Evolutionary conservation across 2,113 vertebrate genomes (phyloP).

Genomic region (Istiophorus platypterus): DNA sequence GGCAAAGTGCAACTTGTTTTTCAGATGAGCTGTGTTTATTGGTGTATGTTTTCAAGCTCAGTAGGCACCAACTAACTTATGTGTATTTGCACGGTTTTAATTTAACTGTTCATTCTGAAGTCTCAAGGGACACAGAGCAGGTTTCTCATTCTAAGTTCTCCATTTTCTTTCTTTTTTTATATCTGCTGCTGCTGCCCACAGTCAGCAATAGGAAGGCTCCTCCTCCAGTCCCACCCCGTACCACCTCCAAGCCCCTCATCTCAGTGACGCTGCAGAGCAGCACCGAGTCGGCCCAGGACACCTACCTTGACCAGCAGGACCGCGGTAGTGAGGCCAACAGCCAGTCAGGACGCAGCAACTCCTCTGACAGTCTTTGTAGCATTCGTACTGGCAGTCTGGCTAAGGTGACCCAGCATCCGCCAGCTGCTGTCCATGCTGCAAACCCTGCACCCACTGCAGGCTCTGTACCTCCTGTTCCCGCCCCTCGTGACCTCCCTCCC

Average conservation of each 20-base stretch:
- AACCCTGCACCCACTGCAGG: constrained; percentile 85
- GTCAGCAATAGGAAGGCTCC: constrained; percentile 94
- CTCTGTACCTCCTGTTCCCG: constrained; percentile 82
- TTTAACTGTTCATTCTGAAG: not conserved
- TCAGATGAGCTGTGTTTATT: constrained; percentile 28
- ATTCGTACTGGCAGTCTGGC: constrained; percentile 91
- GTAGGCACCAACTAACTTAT: not conserved
- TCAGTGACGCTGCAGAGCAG: constrained; percentile 99
- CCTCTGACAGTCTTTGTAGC: constrained; percentile 97
- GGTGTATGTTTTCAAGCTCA: constrained; percentile 13
- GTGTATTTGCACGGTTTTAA: not conserved
- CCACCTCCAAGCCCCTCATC: constrained; percentile 97
- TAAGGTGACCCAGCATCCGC: constrained; percentile 86
- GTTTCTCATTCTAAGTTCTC: not conserved
- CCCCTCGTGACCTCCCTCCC: constrained; percentile 80
- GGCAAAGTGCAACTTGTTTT: constrained; percentile 61
- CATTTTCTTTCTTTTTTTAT: not conserved
- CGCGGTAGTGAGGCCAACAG: constrained; percentile 95
- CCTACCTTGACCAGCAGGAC: constrained; percentile 95
- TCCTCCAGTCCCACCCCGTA: constrained; percentile 96
- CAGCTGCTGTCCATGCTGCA: constrained; percentile 85
- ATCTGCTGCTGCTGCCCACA: constrained; percentile 69
- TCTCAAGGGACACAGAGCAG: not conserved
- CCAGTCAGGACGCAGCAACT: constrained; percentile 97
- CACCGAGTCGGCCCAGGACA: constrained; percentile 98